Base-by-base conservation (phyloP, 2,113 vertebrate genomes). In the Melanerpes aurifrons region DNA sequence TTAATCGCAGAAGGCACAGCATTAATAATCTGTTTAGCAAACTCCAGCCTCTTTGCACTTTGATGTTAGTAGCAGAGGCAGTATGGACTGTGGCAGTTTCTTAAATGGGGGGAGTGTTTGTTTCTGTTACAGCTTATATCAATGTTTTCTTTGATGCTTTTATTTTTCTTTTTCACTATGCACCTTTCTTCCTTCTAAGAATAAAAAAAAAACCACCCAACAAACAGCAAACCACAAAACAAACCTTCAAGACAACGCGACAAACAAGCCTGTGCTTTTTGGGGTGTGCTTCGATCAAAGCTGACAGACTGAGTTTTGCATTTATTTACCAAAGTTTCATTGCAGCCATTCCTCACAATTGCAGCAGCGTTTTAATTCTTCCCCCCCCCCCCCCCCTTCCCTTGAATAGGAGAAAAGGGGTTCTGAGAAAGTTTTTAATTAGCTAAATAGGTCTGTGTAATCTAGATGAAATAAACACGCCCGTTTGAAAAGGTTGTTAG, bases 401-500 rank as follows among this genome's bases (percentile, higher is more conserved):
- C 71, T 45, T 92, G 73, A 87, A 92, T 70, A 70, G 83, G 83
- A 89, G 73, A 94, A 88, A 95, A 95, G 92, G 89, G 70, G 47
- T 94, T 97, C 80, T 75, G 90, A 95, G 86, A 88, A 87, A 92
- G 95, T 94, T 93, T 93, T 89, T 95, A 95, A 92, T 95, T 93
- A 90, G 82, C 91, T 94, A 92, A 97, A 96, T 90, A 93, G 93
- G 88, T 92, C 92, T 93, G 92, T 96, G 96, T 97, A 94, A 96
- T 94, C 89, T 88, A 82, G 95, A 96, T 69, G 83, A 95, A 97
- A 97, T 93, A 97, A 97, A 96, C 96, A 97, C 90, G 40, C 91
- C 83, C 10, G 48, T 94, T 97, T 97, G 97, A 97, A 96, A 97
- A 94, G 96, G 95, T 29, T 92, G 94, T 96, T 95, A 97, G 97